Evolutionary conservation across 1,140 invertebrate genomes (phyloP), one percentile per base, ranked within the genome.

Genomic region (Agrilus planipennis): DNA sequence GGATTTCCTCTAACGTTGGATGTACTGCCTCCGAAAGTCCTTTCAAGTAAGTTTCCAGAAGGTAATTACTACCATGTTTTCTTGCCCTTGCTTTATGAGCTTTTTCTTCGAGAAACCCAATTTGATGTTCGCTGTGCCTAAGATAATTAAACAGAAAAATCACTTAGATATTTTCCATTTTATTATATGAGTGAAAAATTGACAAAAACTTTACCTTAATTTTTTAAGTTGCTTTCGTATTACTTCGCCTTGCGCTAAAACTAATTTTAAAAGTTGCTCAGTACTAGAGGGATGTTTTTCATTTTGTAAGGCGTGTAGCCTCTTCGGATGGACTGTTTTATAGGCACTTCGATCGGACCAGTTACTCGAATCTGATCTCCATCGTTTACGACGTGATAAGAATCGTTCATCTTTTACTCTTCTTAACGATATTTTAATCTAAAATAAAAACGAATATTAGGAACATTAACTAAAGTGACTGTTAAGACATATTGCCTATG

Each of bases 201-300:
- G 34, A 3, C 17, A 34, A 15, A 17, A 17, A 9, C 11, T n/a
- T 14, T 54, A 76, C 75, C 73, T 69, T 34, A 77, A 57, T 54
- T 75, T 72, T 47, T 72, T 70, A 41, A 82, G 64, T 58, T 87
- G 80, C 41, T 75, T 72, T 48, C 82, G 75, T 44, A 88, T 82
- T n/a, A 79, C 81, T 55, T 81, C 76, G 50, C 81, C 83, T 65
- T 87, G 83, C n/a, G 77, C 76, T 41, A 85, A 65, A 43, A 88
- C 83, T 43, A 84, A 69, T 47, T 81, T 79, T 41, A 84, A 73
- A 11, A 88, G 67, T 42, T 76, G 69, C 41, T 85, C 79, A 35
- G 60, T 62, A 78, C 77, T 36, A 59, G 67, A 50, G 64, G 70
- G 47, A 55, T 57, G 50, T 46, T 59, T 60, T 41, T 60, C 57